Base-by-base conservation (phyloP, 1,140 invertebrate species). In the Campoletis sonorensis region DNA sequence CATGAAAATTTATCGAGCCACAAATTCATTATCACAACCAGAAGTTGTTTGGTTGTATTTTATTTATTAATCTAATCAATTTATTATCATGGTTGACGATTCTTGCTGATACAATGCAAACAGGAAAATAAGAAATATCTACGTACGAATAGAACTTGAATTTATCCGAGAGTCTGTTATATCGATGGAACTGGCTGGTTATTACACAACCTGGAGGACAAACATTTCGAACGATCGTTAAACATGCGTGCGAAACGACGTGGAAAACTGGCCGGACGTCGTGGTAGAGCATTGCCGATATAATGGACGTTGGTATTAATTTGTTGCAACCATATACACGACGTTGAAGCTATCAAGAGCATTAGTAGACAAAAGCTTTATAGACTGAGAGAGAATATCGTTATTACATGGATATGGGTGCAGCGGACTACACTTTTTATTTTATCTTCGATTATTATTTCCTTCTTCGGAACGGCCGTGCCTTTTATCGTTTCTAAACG, bases 391-490 rank as follows among this genome's bases (percentile, higher is more conserved):
- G 11, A 13, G 61, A 64, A 15, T 4, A 64, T 64, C 61, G 61
- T 8, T 26, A 26, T 64, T 26, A 23, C 61, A 64, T 21, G 21
- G n/a, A 64, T 27, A 64, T 64, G 61, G 61, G 61, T 64, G 61
- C 61, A 64, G 61, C 61, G 61, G 8, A 3, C 61, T n/a, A 61
- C 61, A 64, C 23, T 64, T 64, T 23, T 64, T 58, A n/a, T 26
- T 26, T 64, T 64, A 13, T 64, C 61, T 64, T 64, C 61, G 61
- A 26, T 64, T 64, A 64, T 64, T 64, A 64, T 64, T 64, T 64
- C 23, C 61, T 26, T 64, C 61, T 64, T 23, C n/a, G 23, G 61
- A 11, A 64, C 61, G 61, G 61, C 23, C 27, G 61, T 26, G 61
- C 61, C 61, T 64, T 64, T 64, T 64, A 64, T 64, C 61, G 61